Percentiles rank a stretch among this genome's conserved stretches.
Conservation (phyloP, 2,113 vertebrate genomes). For the Tetrao urogallus region DNA sequence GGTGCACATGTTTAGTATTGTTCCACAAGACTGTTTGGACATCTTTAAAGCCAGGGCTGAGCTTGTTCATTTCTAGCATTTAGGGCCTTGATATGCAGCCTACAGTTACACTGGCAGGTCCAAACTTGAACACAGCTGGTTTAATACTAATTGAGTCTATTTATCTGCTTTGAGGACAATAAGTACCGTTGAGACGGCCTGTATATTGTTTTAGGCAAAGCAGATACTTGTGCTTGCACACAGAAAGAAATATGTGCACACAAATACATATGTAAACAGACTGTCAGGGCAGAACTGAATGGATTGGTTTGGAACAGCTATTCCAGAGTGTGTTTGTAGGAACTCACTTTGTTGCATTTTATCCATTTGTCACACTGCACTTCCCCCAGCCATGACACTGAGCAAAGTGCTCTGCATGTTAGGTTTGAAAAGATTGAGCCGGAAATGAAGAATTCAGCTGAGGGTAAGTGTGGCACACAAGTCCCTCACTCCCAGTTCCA, state of each 20-base stretch:
- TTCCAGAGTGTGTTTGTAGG: fast-evolving
- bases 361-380: background rate
- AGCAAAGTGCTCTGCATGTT: background rate
- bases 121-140: background rate
- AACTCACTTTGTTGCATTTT: background rate
- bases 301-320: background rate
- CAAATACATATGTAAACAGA: background rate
- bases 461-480: background rate
- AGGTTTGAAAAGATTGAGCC: background rate
- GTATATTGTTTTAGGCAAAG: background rate
- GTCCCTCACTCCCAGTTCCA: background rate
- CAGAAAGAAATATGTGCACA: fast-evolving
- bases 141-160: background rate
- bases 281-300: background rate
- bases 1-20: background rate
- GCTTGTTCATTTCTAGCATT: background rate
- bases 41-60: background rate
- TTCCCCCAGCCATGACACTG: background rate
- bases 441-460: background rate
- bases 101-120: too few species aligned
- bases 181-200: background rate
- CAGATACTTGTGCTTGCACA: fast-evolving
- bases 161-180: background rate
- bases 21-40: fast-evolving
- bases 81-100: background rate